Conservation (phyloP, 2,797 vertebrate species). For the Pangasius macronema region DNA sequence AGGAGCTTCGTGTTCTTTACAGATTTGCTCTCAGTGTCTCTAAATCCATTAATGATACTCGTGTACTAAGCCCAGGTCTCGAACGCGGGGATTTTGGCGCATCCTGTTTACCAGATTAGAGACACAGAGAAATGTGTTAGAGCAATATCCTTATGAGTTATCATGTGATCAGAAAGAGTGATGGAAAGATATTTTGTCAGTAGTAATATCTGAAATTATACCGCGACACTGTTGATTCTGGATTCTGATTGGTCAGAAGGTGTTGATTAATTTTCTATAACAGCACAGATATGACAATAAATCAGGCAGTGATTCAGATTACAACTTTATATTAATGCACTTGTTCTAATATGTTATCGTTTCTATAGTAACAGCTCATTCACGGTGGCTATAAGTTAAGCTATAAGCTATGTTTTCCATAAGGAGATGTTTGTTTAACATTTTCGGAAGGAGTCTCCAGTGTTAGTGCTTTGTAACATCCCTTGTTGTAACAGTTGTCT, state of each 20-base stretch:
- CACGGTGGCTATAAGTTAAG: background rate
- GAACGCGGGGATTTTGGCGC: background rate
- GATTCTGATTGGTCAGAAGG: background rate
- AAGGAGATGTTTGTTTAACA: background rate
- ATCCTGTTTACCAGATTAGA: conserved; percentile 1
- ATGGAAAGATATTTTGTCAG: background rate
- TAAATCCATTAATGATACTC: background rate
- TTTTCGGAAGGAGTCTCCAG: background rate
- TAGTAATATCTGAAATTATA: background rate
- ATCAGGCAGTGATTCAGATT: background rate
- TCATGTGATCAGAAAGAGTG: background rate
- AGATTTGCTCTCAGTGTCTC: background rate
- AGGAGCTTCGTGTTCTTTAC: background rate
- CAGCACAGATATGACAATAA: background rate
- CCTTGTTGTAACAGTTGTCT: background rate
- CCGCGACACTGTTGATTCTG: background rate
- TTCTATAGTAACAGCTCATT: background rate
- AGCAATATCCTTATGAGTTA: background rate
- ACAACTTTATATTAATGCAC: background rate
- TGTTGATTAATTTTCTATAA: background rate
- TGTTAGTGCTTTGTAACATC: background rate
- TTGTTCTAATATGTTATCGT: background rate
- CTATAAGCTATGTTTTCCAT: too few relatives aligned
- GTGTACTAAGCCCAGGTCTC: too few relatives aligned
- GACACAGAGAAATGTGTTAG: background rate